Percentiles rank a stretch among this genome's conserved stretches.
These are phyloP conservation scores for Grammomys dolichurus DNA, from an alignment of 2,113 vertebrate genomes.

Conservation along the genomic window DNA sequence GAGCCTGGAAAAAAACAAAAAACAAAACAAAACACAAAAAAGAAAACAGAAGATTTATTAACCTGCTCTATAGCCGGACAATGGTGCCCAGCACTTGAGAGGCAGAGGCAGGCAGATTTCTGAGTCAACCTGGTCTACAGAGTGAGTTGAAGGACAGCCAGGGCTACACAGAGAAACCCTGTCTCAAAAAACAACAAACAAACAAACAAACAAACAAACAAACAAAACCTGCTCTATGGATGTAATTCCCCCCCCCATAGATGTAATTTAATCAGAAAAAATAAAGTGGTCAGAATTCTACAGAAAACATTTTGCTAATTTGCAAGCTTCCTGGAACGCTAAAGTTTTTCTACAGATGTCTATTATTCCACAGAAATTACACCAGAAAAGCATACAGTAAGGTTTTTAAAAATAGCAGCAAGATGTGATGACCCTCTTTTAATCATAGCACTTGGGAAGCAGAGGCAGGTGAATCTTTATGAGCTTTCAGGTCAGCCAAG, in stretches of 20 bases:
- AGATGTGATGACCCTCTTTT: not conserved
- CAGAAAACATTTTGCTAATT: slow-evolving; percentile 52
- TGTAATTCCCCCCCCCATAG: not conserved
- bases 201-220: not conserved
- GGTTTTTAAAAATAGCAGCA: not conserved
- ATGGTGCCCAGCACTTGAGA: too few relatives aligned
- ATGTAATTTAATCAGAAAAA: slow-evolving; percentile 53
- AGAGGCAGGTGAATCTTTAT: not conserved
- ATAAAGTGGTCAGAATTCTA: slow-evolving; percentile 19
- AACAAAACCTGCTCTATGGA: not conserved
- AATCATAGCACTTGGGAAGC: too few relatives aligned
- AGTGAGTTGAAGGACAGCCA: too few relatives aligned
- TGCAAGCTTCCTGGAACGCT: slow-evolving; percentile 35
- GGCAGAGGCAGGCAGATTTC: too few relatives aligned
- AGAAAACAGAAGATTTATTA: not conserved
- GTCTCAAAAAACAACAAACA: too few relatives aligned
- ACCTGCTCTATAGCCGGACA: not conserved
- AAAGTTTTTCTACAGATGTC: slow-evolving; percentile 52
- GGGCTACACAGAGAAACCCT: too few relatives aligned
- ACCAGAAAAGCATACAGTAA: slow-evolving; percentile 57
- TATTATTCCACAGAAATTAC: slow-evolving; percentile 38
- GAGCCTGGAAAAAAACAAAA: not conserved
- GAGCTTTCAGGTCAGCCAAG: not conserved
- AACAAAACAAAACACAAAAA: not conserved
- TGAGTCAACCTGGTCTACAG: too few relatives aligned